Evolutionary conservation across 2,888 invertebrate genomes (phyloP), one percentile per base, ranked within the genome.

Genomic region (Xylota segnis): DNA sequence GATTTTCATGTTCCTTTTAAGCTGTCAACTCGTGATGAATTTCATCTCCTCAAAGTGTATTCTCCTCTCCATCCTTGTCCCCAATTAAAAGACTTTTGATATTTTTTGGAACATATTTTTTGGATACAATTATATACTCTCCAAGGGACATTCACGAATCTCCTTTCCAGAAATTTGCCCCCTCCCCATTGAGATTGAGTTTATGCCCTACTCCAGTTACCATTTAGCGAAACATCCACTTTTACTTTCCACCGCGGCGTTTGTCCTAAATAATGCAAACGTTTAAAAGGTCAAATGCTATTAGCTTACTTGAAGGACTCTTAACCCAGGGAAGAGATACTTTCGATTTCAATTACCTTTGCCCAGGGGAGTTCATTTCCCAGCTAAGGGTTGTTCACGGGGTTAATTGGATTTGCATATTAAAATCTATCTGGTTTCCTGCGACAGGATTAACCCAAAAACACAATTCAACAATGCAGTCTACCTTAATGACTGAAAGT

Each of bases 371-470:
- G 18, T 75, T 76, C 61, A 74, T 56, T 74, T 68, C 14, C 9
- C 23, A 23, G 37, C 40, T 12, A 9, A 34, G 45, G 37, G 50
- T 58, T 47, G 40, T 37, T 18, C 10, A 23, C 5, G 40, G 45
- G 77, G 86, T 82, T 86, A 86, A 86, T 86, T 72, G 82, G 29
- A 72, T 86, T 86, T 86, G 82, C 71, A 86, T 86, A 82, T 58
- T 86, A 7, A 74, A 79, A 14, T 50, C 29, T 3, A 10, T n/a
- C 23, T 34, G 32, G 56, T 52, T 65, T 18, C 27, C 54, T 78
- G 52, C 14, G 5, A 27, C 10, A 29, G 54, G 32, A 77, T 74
- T 47, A 65, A 56, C 54, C 9, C 61, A 43, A 50, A 47, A 68
- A 50, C 50, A 63, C 43, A 37, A 52, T 47, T 79, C 32, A 59